These are phyloP conservation scores for Nannospalax galili DNA, from an alignment of 2,113 vertebrate species.

Conservation along the genomic window DNA sequence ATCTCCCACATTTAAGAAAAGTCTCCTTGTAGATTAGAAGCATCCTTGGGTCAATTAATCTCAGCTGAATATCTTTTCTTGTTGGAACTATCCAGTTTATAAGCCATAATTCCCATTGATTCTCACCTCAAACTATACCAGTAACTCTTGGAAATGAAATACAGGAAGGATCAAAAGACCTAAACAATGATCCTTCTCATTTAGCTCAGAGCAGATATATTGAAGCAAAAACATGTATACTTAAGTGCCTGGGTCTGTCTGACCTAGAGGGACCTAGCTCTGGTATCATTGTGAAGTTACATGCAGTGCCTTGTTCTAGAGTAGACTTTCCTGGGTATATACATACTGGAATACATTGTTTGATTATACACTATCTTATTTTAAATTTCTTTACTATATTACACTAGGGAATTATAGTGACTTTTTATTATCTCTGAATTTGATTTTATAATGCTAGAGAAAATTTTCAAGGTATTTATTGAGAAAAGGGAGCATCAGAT, in stretches of 20 bases:
- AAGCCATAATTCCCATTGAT: neutral
- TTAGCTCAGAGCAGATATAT: neutral
- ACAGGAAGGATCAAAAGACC: no score
- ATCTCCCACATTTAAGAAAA: neutral
- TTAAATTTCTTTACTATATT: constrained; percentile 15
- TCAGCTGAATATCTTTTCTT: neutral
- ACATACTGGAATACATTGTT: neutral
- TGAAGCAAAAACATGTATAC: neutral
- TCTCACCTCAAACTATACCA: neutral
- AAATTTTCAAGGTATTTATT: neutral
- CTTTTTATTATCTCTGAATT: neutral
- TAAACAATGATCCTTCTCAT: neutral
- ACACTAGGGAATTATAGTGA: neutral
- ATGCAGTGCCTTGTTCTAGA: neutral
- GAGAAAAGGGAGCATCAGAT: neutral
- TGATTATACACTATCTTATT: neutral
- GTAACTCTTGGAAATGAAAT: neutral
- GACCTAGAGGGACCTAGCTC: neutral
- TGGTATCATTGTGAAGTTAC: neutral
- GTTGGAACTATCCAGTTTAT: neutral
- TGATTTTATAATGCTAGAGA: neutral
- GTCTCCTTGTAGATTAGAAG: neutral
- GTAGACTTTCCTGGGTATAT: neutral
- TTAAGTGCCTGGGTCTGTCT: neutral
- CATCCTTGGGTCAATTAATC: neutral